Evolutionary conservation across 2,113 vertebrate species (phyloP).

Genomic region (Scopus umbretta): DNA sequence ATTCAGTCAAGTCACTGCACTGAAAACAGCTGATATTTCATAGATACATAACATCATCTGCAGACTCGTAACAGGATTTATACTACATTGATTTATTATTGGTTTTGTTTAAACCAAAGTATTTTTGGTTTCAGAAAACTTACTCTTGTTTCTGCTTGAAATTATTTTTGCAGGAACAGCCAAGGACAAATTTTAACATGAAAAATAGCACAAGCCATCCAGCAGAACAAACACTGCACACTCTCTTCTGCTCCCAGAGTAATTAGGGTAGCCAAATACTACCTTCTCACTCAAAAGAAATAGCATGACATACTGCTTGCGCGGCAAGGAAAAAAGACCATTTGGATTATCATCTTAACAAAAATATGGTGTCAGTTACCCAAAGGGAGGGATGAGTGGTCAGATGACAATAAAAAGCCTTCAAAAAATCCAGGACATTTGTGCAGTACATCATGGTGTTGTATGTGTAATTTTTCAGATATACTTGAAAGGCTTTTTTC

Average conservation of each 20-base stretch:
- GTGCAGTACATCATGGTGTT: background rate
- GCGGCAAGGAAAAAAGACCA: background rate
- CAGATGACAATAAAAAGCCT: background rate
- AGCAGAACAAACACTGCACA: background rate
- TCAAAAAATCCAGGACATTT: background rate
- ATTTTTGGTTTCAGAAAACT: background rate
- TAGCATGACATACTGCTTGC: rapidly evolving
- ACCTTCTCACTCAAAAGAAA: background rate
- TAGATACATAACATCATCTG: rapidly evolving
- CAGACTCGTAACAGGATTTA: background rate
- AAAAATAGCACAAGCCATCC: background rate
- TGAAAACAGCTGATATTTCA: background rate
- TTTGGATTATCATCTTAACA: background rate
- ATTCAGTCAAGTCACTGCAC: background rate
- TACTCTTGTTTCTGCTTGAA: background rate
- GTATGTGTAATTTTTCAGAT: background rate
- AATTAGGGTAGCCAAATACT: background rate
- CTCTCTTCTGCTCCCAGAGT: background rate
- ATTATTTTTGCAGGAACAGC: background rate
- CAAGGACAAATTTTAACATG: background rate
- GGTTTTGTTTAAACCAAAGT: background rate
- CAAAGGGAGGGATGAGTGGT: background rate
- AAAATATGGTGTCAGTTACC: background rate
- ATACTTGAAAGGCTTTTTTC: background rate
- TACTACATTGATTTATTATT: background rate